Conservation (phyloP, 2,113 vertebrate species). For the Parus major region DNA sequence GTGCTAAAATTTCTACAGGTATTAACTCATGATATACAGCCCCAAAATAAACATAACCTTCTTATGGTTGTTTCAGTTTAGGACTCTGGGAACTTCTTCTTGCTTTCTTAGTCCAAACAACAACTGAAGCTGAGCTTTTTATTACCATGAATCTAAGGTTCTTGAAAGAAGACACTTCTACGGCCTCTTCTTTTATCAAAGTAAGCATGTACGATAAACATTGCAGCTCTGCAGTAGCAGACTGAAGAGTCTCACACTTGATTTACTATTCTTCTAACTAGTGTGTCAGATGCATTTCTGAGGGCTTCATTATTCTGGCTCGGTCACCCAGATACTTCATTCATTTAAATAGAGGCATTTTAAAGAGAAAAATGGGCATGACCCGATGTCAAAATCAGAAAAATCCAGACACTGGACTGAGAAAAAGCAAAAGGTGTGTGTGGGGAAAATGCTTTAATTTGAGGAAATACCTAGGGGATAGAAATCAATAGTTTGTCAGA, state of each 20-base stretch:
- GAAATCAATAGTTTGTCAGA: not conserved
- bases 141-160: not conserved
- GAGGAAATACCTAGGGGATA: not conserved
- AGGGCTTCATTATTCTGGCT: not conserved
- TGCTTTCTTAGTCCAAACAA: not conserved
- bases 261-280: not conserved
- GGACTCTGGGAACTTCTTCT: not conserved
- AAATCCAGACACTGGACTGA: not conserved
- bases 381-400: not conserved
- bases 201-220: not conserved
- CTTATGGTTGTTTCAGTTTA: not conserved
- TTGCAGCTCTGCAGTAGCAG: not conserved
- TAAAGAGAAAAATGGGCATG: not conserved
- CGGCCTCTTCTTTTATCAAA: not conserved
- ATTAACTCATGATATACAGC: not conserved
- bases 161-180: not conserved
- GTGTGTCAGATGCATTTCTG: not conserved
- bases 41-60: not conserved
- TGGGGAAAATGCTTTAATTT: not conserved
- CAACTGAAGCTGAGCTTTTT: not conserved
- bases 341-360: not conserved
- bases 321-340: not conserved
- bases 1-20: not conserved
- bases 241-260: not conserved
- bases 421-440: not conserved